A percentile compares a stretch with the other conserved stretches of the same genome.
Evolutionary conservation across 2,113 vertebrate species (phyloP).

Genomic region (Meleagris gallopavo): DNA sequence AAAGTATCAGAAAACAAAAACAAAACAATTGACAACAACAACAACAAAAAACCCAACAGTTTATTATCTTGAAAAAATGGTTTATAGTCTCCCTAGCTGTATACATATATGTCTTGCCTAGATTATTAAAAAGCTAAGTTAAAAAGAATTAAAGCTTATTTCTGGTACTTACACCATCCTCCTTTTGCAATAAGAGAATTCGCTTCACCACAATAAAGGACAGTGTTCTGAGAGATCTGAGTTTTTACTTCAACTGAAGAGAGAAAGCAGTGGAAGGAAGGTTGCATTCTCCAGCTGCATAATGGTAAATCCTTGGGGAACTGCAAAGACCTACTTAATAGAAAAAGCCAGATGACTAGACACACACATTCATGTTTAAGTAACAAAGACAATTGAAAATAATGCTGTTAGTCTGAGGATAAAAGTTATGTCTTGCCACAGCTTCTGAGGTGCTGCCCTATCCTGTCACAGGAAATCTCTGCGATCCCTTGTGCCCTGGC

Average conservation of each 20-base stretch:
- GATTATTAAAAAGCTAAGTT: background rate
- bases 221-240: background rate
- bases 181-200: background rate
- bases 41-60: background rate
- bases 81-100: background rate
- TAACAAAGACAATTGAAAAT: background rate
- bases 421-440: background rate
- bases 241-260: background rate
- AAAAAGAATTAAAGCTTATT: background rate
- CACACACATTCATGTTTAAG: background rate
- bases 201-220: rapidly evolving
- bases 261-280: background rate
- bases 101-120: background rate
- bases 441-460: background rate
- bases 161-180: background rate
- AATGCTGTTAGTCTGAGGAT: background rate
- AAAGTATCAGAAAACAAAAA: background rate
- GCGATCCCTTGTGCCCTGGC: background rate
- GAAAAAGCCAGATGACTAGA: background rate
- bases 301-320: background rate
- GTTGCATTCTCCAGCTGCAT: background rate
- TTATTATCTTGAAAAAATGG: background rate
- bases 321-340: background rate
- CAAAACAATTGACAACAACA: background rate
- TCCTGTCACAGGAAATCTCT: background rate